Conservation (phyloP, 2,888 invertebrate species). For the Eumerus sabulonum region DNA sequence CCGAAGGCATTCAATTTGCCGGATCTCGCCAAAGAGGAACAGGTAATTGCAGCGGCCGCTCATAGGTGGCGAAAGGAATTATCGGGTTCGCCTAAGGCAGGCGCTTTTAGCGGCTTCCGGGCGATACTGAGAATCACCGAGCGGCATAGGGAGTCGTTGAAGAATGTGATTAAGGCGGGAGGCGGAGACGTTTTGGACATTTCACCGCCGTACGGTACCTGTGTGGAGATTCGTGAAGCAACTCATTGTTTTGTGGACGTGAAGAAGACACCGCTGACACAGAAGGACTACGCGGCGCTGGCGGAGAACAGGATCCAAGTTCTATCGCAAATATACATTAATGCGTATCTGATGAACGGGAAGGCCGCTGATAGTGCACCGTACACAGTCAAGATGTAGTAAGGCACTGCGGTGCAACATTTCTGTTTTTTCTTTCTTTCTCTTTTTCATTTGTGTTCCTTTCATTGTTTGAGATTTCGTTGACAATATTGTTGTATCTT, state of each 20-base stretch:
- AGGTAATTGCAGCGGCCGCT: slow-evolving; percentile 81
- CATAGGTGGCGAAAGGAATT: slow-evolving; percentile 85
- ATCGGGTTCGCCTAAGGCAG: slow-evolving; percentile 77
- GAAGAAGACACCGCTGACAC: slow-evolving; percentile 73
- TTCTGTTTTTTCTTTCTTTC: background rate
- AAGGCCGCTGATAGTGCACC: slow-evolving; percentile 73
- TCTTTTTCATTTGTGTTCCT: background rate
- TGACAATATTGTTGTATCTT: slow-evolving; percentile 20
- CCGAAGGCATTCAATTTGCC: slow-evolving; percentile 81
- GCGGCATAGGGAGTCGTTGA: slow-evolving; percentile 81
- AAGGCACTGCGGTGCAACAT: background rate
- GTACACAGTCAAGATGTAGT: slow-evolving; percentile 49
- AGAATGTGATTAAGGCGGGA: slow-evolving; percentile 87
- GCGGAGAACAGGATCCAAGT: slow-evolving; percentile 72
- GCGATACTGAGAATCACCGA: slow-evolving; percentile 83
- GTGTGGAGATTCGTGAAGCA: slow-evolving; percentile 67
- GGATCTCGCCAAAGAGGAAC: slow-evolving; percentile 79
- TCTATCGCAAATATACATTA: slow-evolving; percentile 77
- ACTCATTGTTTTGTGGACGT: slow-evolving; percentile 77
- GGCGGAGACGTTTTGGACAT: slow-evolving; percentile 84
- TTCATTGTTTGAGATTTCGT: background rate
- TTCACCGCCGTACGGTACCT: slow-evolving; percentile 71
- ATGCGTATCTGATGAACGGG: slow-evolving; percentile 76
- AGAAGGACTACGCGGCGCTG: slow-evolving; percentile 72
- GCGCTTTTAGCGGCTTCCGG: slow-evolving; percentile 80